Percentiles rank a stretch among this genome's conserved stretches.
These are phyloP conservation scores for Drosophila parthenogenetica DNA, from an alignment of 2,888 invertebrate species.

Conservation along the genomic window DNA sequence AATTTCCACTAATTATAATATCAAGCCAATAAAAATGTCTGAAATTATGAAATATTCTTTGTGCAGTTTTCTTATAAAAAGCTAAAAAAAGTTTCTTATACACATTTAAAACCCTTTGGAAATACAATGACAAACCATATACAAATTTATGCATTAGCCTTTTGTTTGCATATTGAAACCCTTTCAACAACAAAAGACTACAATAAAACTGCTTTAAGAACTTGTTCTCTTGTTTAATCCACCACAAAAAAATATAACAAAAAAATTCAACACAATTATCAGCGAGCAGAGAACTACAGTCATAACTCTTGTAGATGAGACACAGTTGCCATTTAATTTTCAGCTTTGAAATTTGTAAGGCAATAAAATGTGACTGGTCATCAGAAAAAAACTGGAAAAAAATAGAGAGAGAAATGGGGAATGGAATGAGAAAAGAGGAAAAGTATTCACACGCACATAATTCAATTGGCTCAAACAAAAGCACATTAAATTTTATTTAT, in stretches of 20 bases:
- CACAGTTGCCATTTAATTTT: conserved; percentile 49
- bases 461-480: conserved; percentile 81
- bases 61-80: too few relatives aligned
- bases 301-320: conserved; percentile 47
- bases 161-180: not conserved
- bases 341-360: conserved; percentile 40
- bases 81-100: too few relatives aligned
- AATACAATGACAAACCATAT: conserved; percentile 7
- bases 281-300: conserved; percentile 24
- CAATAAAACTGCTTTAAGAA: not conserved
- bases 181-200: not conserved
- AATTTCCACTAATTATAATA: too few relatives aligned
- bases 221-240: conserved; percentile 11
- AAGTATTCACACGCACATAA: conserved; percentile 82
- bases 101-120: not conserved
- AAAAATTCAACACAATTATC: conserved; percentile 49
- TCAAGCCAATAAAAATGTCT: too few relatives aligned
- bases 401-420: conserved; percentile 25
- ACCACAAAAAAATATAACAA: conserved; percentile 36
- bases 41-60: too few relatives aligned
- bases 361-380: conserved; percentile 56
- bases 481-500: conserved; percentile 80
- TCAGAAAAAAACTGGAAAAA: conserved; percentile 46
- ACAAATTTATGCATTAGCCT: conserved; percentile 43
- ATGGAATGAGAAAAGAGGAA: conserved; percentile 24